Conservation (phyloP, 2,797 vertebrate genomes). For the Anguilla megastoma region DNA sequence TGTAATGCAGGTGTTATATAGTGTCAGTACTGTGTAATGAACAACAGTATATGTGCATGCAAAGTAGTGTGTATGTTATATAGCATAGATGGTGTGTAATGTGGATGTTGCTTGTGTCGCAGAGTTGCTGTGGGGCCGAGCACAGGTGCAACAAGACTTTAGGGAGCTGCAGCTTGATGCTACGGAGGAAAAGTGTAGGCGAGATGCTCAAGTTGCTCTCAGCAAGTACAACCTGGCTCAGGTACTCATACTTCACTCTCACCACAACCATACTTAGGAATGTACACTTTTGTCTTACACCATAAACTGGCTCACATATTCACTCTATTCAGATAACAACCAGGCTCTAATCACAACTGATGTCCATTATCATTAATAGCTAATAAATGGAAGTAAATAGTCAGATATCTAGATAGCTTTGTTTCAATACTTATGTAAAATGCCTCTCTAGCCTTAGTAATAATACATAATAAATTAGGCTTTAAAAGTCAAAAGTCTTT, state of each 20-base stretch:
- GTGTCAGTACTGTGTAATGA: neutral
- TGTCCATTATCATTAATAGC: neutral
- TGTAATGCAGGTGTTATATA: neutral
- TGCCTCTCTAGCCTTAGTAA: neutral
- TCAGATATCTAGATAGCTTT: neutral
- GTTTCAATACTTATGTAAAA: neutral
- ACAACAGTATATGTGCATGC: neutral
- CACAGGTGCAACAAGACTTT: conserved; percentile 60
- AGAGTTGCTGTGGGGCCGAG: conserved; percentile 56
- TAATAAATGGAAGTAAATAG: neutral
- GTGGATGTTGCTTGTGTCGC: conserved; percentile 43
- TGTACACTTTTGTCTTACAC: neutral
- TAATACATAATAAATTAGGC: neutral
- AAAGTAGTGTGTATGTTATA: neutral
- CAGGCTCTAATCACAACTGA: neutral
- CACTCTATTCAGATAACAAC: neutral
- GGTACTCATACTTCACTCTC: conserved; percentile 55
- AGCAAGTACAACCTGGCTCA: conserved; percentile 68
- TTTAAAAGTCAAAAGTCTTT: neutral
- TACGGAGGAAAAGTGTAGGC: conserved; percentile 64
- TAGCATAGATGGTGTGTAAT: conserved; percentile 23
- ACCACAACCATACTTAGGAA: neutral
- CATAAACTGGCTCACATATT: neutral
- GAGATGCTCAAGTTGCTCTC: conserved; percentile 55
- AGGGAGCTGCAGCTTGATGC: conserved; percentile 51